Percentiles rank a stretch among this genome's conserved stretches.
Evolutionary conservation across 2,113 vertebrate genomes (phyloP).

Genomic region (Tragulus kanchil): DNA sequence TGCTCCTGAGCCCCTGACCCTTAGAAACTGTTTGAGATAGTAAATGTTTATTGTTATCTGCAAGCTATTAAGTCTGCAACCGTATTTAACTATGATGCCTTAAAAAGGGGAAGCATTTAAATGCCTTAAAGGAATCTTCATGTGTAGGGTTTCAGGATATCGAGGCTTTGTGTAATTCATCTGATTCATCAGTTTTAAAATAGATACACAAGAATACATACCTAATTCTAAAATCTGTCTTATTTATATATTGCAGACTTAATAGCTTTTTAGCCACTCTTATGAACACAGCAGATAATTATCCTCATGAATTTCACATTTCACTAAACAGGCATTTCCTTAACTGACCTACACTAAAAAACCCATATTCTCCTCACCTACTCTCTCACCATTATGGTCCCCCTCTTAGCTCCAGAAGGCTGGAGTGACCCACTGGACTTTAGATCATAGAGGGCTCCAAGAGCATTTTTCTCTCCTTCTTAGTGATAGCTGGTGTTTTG

Average conservation of each 20-base stretch:
- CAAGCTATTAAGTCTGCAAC: slow-evolving; percentile 15
- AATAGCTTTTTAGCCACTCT: slow-evolving; percentile 11
- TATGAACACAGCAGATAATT: neutral
- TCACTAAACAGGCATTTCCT: slow-evolving; percentile 45
- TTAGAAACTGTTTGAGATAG: neutral
- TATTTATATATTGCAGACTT: slow-evolving; percentile 41
- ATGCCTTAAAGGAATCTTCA: slow-evolving; percentile 3
- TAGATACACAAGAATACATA: neutral
- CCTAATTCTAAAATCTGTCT: neutral
- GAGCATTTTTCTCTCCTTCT: neutral
- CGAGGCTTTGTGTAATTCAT: neutral
- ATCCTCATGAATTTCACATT: slow-evolving; percentile 56
- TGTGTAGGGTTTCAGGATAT: neutral
- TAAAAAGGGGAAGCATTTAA: neutral
- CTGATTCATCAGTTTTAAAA: neutral
- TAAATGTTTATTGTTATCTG: neutral
- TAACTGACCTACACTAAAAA: neutral
- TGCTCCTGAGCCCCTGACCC: neutral
- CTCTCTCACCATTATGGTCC: neutral
- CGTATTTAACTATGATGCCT: neutral
- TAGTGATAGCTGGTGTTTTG: slow-evolving; percentile 49
- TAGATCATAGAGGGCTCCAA: neutral
- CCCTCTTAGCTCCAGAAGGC: neutral
- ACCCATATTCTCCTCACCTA: neutral
- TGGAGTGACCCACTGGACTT: neutral